Base-by-base conservation (phyloP, 2,888 invertebrate species). In the Dinocampus coccinellae region DNA sequence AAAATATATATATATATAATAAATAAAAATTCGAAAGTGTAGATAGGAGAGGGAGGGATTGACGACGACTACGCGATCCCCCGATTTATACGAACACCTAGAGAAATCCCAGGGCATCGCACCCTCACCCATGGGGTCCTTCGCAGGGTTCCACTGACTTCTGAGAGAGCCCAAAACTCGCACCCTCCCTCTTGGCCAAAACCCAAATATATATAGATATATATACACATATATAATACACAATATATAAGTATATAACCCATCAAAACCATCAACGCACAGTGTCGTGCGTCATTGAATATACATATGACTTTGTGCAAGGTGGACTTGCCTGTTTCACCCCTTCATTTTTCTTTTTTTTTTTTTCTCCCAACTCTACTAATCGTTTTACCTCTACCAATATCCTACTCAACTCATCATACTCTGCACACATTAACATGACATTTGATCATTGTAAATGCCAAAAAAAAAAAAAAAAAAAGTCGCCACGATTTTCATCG, bases 61-160 rank as follows among this genome's bases (percentile, higher is more conserved):
- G 77, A 76, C 72, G 47, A 62, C 58, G 57, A 53, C 16, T 16
- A 7, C 47, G 16, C 16, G 16, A 53, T 67, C 53, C 60, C 65
- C 57, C 60, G 63, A 70, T 69, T 69, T 62, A 47, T 60, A 64
- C 61, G 66, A 75, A 66, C 47, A 70, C 52, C 72, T 78, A 78
- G 78, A 77, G 47, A 26, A 47, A 47, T 62, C 52, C 61, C 11
- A 36, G 29, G 60, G 29, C 22, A 11, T 20, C 77, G 80, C 84
- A 83, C 83, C 83, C 84, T 83, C 84, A 80, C 82, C 79, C 79
- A 79, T 71, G 75, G 80, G 78, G 78, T 78, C 81, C 81, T 78
- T 74, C 77, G 78, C 78, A 73, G 77, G 77, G 80, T 81, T 80
- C 78, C 80, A 82, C 78, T 84, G 84, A 84, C 82, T 83, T 81